Conservation (phyloP, 2,888 invertebrate species). For the Sclerodermus sp. region DNA sequence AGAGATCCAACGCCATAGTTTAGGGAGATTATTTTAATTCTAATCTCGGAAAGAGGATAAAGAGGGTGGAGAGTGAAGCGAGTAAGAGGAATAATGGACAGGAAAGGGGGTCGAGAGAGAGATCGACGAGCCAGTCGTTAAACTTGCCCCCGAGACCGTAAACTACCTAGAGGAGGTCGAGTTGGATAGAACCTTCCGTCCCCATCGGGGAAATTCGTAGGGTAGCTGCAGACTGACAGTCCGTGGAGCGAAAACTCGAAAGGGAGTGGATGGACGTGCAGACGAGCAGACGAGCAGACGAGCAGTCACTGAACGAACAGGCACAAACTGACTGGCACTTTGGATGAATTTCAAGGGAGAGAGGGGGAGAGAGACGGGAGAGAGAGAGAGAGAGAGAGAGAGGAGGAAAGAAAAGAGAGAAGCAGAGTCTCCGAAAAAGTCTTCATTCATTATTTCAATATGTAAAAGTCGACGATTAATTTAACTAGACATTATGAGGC, state of each 20-base stretch:
- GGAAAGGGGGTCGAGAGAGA: constrained; percentile 19
- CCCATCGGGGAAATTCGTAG: constrained; percentile 8
- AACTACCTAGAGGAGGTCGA: constrained; percentile 27
- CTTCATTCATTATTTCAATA: too few relatives aligned
- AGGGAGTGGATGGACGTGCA: constrained; percentile 1
- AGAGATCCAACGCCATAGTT: too few relatives aligned
- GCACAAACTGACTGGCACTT: too few relatives aligned
- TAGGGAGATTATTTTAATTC: constrained; percentile 17
- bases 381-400: too few relatives aligned
- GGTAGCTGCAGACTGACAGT: constrained; percentile 5
- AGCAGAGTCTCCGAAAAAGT: too few relatives aligned
- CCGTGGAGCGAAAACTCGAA: neutral
- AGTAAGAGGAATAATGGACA: constrained; percentile 3
- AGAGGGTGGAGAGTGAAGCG: constrained; percentile 8
- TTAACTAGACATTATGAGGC: too few relatives aligned
- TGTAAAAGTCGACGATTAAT: too few relatives aligned
- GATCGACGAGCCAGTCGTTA: constrained; percentile 37
- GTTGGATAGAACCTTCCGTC: constrained; percentile 10
- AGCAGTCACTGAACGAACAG: neutral
- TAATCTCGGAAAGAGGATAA: constrained; percentile 22
- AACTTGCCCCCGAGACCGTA: constrained; percentile 36
- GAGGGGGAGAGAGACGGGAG: too few relatives aligned
- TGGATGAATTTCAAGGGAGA: too few relatives aligned
- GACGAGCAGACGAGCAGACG: neutral
- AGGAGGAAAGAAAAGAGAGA: too few relatives aligned